Percentiles rank a stretch among this genome's conserved stretches.
Conservation (phyloP, 2,888 invertebrate species). For the Andrena camellia region DNA sequence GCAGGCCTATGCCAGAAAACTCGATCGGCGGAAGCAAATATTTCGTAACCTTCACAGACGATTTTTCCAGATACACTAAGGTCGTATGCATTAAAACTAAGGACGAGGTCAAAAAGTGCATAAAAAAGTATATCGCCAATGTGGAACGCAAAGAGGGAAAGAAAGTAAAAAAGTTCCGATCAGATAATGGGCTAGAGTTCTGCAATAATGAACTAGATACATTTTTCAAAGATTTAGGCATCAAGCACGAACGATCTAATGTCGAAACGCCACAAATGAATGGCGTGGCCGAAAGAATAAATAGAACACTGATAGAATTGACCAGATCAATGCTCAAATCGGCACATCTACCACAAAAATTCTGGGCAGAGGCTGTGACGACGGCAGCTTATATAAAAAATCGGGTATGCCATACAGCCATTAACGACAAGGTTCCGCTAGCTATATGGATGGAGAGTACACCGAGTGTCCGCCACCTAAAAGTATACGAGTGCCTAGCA, state of each 20-base stretch:
- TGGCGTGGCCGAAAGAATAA: conserved; percentile 1
- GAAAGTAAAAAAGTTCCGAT: conserved; percentile 10
- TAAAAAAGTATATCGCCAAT: background rate
- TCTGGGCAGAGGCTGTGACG: conserved; percentile 18
- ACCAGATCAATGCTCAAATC: background rate
- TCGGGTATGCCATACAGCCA: background rate
- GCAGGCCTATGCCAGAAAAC: background rate
- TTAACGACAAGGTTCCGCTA: background rate
- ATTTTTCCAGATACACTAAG: background rate
- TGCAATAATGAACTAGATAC: conserved; percentile 1
- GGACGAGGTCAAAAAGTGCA: background rate
- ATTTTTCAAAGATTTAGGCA: background rate
- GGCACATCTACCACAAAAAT: background rate
- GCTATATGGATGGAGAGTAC: background rate
- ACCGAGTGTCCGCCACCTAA: conserved; percentile 13
- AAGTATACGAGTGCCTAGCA: conserved; percentile 8
- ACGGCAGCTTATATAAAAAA: conserved; percentile 8
- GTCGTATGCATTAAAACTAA: background rate
- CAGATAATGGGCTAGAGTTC: conserved; percentile 12
- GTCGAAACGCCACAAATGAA: background rate
- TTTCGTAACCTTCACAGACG: background rate
- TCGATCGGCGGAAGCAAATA: background rate
- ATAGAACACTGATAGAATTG: background rate
- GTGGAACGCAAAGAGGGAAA: background rate
- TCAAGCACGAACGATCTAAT: background rate